These are phyloP conservation scores for Lissocephala sabroskyi DNA, from an alignment of 2,888 invertebrate genomes.

Conservation along the genomic window DNA sequence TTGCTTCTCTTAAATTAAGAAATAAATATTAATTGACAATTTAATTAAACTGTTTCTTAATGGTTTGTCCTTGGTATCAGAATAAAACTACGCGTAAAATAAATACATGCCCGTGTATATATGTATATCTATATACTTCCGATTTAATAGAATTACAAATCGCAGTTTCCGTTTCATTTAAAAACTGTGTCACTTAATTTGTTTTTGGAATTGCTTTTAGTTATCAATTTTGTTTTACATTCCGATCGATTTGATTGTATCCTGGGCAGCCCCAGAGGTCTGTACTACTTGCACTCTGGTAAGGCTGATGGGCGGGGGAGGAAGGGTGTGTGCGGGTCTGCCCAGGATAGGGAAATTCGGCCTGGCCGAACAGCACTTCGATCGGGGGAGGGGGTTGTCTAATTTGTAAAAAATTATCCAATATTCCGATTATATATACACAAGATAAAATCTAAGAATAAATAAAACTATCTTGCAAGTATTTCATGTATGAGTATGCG, in stretches of 20 bases:
- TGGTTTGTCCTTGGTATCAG: constrained; percentile 17
- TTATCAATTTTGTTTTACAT: constrained; percentile 59
- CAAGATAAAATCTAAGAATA: constrained; percentile 46
- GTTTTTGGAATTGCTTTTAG: constrained; percentile 66
- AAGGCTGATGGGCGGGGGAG: too few relatives aligned
- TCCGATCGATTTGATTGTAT: too few relatives aligned
- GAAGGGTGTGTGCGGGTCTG: constrained; percentile 55
- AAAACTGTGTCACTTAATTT: constrained; percentile 61
- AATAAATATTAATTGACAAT: constrained; percentile 63
- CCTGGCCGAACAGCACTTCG: constrained; percentile 36
- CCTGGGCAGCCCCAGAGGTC: too few relatives aligned
- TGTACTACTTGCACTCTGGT: too few relatives aligned
- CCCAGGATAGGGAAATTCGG: constrained; percentile 25
- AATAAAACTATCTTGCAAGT: constrained; percentile 51
- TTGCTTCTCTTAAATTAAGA: constrained; percentile 47
- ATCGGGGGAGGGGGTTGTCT: constrained; percentile 13
- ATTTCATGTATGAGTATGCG: constrained; percentile 36
- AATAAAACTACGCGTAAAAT: constrained; percentile 63
- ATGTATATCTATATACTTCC: constrained; percentile 33
- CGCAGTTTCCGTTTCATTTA: constrained; percentile 20
- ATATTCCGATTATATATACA: constrained; percentile 41
- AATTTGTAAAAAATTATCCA: constrained; percentile 46
- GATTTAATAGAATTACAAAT: constrained; percentile 41
- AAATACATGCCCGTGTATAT: constrained; percentile 45
- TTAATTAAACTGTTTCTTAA: constrained; percentile 52